phyloP scores from a whole-genome alignment of 2,113 vertebrate genomes.

The Callipepla californica region DNA sequence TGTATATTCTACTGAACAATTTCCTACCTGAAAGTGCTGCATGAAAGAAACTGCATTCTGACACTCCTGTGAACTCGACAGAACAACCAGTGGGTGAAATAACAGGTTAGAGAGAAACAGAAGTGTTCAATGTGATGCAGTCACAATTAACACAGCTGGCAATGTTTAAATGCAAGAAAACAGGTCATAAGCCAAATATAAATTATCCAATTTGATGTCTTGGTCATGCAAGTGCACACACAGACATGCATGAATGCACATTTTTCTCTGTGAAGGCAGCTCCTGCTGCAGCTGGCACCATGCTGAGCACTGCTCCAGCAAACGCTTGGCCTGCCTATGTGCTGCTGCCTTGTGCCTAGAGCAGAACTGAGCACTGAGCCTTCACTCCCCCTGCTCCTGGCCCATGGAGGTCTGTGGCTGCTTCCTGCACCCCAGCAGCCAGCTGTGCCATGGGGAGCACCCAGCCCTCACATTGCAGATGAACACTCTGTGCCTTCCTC shows the following conservation, averaged over 20 bases:
- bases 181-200: slow-evolving; percentile 1
- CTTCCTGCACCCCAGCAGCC: background rate
- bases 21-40: slow-evolving; percentile 10
- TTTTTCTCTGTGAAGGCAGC: background rate
- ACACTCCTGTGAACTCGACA: background rate
- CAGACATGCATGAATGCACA: background rate
- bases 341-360: too few relatives aligned
- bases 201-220: background rate
- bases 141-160: slow-evolving; percentile 25
- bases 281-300: rapidly evolving
- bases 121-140: background rate
- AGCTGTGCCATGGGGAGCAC: background rate
- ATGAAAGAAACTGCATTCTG: slow-evolving; percentile 1
- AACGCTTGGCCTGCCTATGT: background rate
- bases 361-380: background rate
- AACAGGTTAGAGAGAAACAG: slow-evolving; percentile 22
- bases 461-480: background rate
- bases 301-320: background rate
- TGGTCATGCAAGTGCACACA: background rate
- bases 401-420: background rate
- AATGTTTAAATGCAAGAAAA: slow-evolving; percentile 39
- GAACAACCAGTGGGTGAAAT: slow-evolving; percentile 18
- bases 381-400: background rate
- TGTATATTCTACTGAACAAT: background rate
- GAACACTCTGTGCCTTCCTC: background rate